A percentile compares a stretch with the other conserved stretches of the same genome.
Evolutionary conservation across 2,888 invertebrate species (phyloP).

Genomic region (Ceriagrion tenellum): DNA sequence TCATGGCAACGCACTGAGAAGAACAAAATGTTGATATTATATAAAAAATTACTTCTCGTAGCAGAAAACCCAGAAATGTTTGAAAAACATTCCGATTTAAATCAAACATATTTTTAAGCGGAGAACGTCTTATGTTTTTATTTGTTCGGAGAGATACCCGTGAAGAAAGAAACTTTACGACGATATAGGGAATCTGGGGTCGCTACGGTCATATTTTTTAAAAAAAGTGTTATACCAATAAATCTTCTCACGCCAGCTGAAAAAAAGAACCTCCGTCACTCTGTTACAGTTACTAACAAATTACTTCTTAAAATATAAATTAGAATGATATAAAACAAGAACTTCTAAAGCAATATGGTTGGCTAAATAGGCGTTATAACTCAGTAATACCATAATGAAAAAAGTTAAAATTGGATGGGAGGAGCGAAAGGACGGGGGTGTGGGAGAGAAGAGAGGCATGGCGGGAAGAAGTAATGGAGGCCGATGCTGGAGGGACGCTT

Average conservation of each 20-base stretch:
- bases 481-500: background rate
- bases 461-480: background rate
- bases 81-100: too few relatives aligned
- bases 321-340: slow-evolving; percentile 11
- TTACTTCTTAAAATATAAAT: slow-evolving; percentile 31
- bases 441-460: background rate
- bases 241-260: background rate
- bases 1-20: too few relatives aligned
- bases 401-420: slow-evolving; percentile 32
- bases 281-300: background rate
- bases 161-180: background rate
- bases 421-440: background rate
- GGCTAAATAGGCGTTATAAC: slow-evolving; percentile 28
- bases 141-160: too few relatives aligned
- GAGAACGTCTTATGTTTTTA: too few relatives aligned
- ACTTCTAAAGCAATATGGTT: background rate
- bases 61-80: too few relatives aligned
- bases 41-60: too few relatives aligned
- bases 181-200: background rate
- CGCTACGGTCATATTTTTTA: background rate
- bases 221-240: background rate
- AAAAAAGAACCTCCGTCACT: background rate
- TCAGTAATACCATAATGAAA: slow-evolving; percentile 25
- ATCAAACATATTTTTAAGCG: too few relatives aligned
- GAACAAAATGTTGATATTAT: too few relatives aligned